A percentile compares a stretch with the other conserved stretches of the same genome.
Evolutionary conservation across 2,888 invertebrate genomes (phyloP).

Genomic region (Nephrotoma guestfalica): DNA sequence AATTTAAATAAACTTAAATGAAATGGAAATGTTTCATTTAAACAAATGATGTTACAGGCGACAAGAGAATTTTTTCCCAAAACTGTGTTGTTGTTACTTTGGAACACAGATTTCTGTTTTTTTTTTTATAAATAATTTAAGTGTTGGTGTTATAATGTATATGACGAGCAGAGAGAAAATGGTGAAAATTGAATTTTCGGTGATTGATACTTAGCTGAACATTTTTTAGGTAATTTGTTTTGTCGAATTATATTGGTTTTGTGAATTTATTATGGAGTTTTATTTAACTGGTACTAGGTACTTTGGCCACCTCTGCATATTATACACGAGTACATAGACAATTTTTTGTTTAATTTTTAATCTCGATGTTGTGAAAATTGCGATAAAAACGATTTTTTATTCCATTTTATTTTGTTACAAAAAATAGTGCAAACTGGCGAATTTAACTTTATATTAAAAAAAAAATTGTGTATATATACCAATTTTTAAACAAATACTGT

Average conservation of each 20-base stretch:
- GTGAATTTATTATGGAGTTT: background rate
- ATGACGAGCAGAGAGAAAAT: background rate
- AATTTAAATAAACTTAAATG: background rate
- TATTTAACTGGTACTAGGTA: background rate
- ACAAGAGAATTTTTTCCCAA: background rate
- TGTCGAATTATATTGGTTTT: background rate
- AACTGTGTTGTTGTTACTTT: background rate
- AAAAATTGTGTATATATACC: background rate
- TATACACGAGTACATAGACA: background rate
- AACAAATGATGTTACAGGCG: background rate
- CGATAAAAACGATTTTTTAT: background rate
- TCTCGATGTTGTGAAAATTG: background rate
- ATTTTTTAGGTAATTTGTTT: background rate
- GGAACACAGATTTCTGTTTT: background rate
- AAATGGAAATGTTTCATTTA: background rate
- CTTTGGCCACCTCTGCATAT: background rate
- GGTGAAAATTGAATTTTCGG: background rate
- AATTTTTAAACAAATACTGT: background rate
- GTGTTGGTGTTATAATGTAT: background rate
- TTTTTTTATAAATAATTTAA: background rate
- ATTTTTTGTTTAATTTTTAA: background rate
- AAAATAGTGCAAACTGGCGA: background rate
- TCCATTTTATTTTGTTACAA: background rate
- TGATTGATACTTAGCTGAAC: background rate
- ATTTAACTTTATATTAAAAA: background rate